Conservation (phyloP, 2,113 vertebrate species). For the Hepsetus odoe region DNA sequence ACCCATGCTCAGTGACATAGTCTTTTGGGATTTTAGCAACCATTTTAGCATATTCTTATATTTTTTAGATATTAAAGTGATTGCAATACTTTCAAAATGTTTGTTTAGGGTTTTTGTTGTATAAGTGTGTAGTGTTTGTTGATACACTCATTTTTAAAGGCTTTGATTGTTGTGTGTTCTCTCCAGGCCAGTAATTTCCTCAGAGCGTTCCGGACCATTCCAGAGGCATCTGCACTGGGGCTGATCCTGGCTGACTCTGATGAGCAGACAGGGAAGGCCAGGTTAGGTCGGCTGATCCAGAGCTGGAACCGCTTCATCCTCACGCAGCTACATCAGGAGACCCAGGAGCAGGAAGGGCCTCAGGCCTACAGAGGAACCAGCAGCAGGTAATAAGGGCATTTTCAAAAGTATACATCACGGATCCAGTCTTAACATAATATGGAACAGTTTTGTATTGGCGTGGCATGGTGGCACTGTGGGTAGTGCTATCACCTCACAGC, state of each 20-base stretch:
- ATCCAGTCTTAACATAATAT: background rate
- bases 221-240: constrained; percentile 92
- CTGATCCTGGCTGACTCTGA: constrained; percentile 96
- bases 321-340: constrained; percentile 97
- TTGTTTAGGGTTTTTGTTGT: too few relatives aligned
- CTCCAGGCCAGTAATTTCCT: constrained; percentile 94
- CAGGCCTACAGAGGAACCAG: constrained; percentile 92
- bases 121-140: too few relatives aligned
- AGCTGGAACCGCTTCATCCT: constrained; percentile 99
- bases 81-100: too few relatives aligned
- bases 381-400: constrained; percentile 76
- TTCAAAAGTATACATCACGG: background rate
- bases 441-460: background rate
- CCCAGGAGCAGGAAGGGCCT: constrained; percentile 93
- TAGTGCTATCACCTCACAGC: too few relatives aligned
- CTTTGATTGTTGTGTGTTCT: constrained; percentile 5
- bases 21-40: too few relatives aligned
- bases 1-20: too few relatives aligned
- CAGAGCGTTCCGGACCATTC: constrained; percentile 96
- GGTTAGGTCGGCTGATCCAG: constrained; percentile 90
- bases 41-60: too few relatives aligned
- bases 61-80: too few relatives aligned
- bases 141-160: too few relatives aligned
- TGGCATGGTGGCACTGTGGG: too few relatives aligned
- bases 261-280: constrained; percentile 93